phyloP scores from a whole-genome alignment of 2,113 vertebrate species.

The Apteryx mantelli region DNA sequence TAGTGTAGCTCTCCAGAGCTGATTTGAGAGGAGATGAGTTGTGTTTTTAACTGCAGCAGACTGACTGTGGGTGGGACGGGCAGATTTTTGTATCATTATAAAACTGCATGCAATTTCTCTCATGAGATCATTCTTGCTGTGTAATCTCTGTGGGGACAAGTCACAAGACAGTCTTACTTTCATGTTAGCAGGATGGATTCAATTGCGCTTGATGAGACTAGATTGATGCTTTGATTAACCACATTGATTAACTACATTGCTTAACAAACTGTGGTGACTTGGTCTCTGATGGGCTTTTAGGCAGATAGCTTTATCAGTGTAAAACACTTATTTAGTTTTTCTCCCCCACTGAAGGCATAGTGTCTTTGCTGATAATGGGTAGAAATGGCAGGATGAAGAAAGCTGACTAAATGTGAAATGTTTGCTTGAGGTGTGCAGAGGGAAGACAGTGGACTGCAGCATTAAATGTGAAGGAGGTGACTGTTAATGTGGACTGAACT shows the following conservation, averaged over 20 bases:
- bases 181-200: not conserved
- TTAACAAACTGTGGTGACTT: not conserved
- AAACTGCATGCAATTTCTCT: not conserved
- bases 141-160: conserved; percentile 3
- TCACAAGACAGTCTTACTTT: not conserved
- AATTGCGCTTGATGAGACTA: conserved; percentile 40
- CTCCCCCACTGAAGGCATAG: not conserved
- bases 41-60: not conserved
- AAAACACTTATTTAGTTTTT: not conserved
- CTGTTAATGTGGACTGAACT: not conserved
- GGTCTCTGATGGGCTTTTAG: conserved; percentile 26
- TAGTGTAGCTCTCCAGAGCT: not conserved
- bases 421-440: not conserved
- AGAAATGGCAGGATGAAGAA: not conserved
- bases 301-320: conserved; percentile 4
- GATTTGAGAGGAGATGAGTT: not conserved
- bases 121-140: not conserved
- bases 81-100: conserved; percentile 11
- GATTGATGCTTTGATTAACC: conserved; percentile 55
- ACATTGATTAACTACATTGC: not conserved
- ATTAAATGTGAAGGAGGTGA: not conserved
- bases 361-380: not conserved
- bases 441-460: not conserved
- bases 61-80: not conserved
- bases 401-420: not conserved